These are phyloP conservation scores for Cuculus canorus DNA, from an alignment of 2,797 vertebrate genomes.

Conservation along the genomic window DNA sequence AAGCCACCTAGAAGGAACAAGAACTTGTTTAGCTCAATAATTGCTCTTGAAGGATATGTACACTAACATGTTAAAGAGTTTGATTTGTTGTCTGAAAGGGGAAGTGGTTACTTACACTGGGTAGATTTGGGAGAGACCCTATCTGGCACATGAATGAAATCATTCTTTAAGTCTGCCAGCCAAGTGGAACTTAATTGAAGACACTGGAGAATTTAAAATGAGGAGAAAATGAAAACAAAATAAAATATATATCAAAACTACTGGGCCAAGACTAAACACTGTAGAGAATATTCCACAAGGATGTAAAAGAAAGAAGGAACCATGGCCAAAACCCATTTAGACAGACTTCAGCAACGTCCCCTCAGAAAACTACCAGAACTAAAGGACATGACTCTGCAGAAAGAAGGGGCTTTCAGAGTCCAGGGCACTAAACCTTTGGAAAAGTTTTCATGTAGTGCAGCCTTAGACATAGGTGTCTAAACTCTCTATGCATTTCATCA, in stretches of 20 bases:
- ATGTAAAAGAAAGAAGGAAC: neutral
- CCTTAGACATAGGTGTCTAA: neutral
- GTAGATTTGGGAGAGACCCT: neutral
- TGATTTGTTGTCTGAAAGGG: neutral
- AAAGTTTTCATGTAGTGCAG: neutral
- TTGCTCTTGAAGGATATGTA: neutral
- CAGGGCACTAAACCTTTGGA: neutral
- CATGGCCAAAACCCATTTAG: neutral
- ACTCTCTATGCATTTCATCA: neutral
- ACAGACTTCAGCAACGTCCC: neutral
- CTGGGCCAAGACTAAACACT: neutral
- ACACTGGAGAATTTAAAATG: neutral
- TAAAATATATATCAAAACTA: conserved; percentile 24
- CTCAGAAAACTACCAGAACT: neutral
- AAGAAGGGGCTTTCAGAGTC: neutral
- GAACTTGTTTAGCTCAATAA: neutral
- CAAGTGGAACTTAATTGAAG: neutral
- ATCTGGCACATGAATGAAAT: neutral
- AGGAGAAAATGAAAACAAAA: conserved; percentile 33
- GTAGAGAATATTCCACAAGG: neutral
- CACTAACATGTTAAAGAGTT: neutral
- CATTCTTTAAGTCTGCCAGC: neutral
- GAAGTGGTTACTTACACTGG: neutral
- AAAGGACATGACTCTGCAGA: neutral
- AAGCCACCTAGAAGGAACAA: neutral